Base-by-base conservation (phyloP, 35 echinoderm and acorn worm genomes). In the Stichopus chloronotus region DNA sequence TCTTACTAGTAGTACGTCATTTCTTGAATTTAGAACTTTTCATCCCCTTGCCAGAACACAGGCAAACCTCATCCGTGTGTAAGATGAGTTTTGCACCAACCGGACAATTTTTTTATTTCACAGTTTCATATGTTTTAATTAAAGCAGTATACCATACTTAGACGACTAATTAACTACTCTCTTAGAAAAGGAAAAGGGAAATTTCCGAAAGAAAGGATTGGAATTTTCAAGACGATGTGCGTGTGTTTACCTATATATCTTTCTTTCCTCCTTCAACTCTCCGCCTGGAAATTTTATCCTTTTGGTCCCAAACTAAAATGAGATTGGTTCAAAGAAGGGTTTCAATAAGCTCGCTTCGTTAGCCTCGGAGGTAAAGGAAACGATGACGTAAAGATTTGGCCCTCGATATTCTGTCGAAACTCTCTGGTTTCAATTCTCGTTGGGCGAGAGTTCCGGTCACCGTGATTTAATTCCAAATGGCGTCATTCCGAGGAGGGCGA, bases 341-440 rank as follows among this genome's bases (percentile, higher is more conserved):
- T 74, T 74, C 22, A 24, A 74, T 74, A 74, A 74, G 13, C 69
- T 74, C 30, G 30, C 69, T 74, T 74, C 22, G 69, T n/a, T 20
- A n/a, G 19, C 69, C 69, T 74, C 69, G 22, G 11, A 74, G 69
- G 69, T 19, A n/a, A 19, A 74, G 8, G 61, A 14, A 74, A 74
- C 7, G 69, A 74, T 74, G 69, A 74, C 69, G 69, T 74, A 14
- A 74, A 74, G 17, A 74, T 74, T 16, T 74, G 69, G 69, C 69
- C 69, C 69, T 74, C 69, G 69, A 74, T 74, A 74, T 14, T 5
- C 69, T 7, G 69, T 74, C 22, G 13, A 21, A 85, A 10, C 19
- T 85, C 82, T 85, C 82, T 58, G 5, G 21, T 85, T 85, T 22
- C 82, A 85, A 85, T 55, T 14, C 82, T 58, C 82, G 21, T 56